Conservation (phyloP, 2,113 vertebrate genomes). For the Campylorhamphus procurvoides region DNA sequence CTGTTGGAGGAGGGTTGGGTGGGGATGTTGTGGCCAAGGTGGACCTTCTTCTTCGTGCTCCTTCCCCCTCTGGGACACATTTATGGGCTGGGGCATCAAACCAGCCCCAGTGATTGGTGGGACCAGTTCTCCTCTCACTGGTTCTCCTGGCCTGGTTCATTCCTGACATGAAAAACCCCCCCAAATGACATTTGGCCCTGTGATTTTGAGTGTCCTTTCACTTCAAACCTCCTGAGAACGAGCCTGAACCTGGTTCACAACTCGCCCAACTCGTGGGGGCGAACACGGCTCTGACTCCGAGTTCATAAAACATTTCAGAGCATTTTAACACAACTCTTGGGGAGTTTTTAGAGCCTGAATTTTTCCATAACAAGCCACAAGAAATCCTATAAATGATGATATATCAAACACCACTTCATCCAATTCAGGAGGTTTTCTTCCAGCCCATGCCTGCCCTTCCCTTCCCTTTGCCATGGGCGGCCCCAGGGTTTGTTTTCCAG, state of each 20-base stretch:
- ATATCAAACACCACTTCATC: too few species aligned
- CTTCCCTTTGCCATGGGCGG: background rate
- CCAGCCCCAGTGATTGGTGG: background rate
- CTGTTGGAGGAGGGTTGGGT: background rate
- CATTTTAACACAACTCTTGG: background rate
- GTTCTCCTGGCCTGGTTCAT: background rate
- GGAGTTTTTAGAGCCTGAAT: too few species aligned
- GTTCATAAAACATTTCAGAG: background rate
- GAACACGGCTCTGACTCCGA: too few species aligned
- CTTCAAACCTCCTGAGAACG: too few species aligned
- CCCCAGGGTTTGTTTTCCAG: slow-evolving; percentile 49
- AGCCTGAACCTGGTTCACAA: background rate
- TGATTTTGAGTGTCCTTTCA: background rate
- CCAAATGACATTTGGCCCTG: background rate
- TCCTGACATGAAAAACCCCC: background rate
- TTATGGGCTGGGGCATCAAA: background rate
- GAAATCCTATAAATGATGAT: too few species aligned
- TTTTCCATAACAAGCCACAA: too few species aligned
- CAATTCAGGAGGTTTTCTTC: background rate
- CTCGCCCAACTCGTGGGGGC: too few species aligned
- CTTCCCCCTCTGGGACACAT: background rate
- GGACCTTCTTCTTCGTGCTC: slow-evolving; percentile 31
- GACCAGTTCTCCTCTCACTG: background rate
- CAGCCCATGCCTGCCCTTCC: background rate
- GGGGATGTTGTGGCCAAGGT: slow-evolving; percentile 24